phyloP scores from a whole-genome alignment of 2,888 invertebrate species.

The Tetropium fuscum region DNA sequence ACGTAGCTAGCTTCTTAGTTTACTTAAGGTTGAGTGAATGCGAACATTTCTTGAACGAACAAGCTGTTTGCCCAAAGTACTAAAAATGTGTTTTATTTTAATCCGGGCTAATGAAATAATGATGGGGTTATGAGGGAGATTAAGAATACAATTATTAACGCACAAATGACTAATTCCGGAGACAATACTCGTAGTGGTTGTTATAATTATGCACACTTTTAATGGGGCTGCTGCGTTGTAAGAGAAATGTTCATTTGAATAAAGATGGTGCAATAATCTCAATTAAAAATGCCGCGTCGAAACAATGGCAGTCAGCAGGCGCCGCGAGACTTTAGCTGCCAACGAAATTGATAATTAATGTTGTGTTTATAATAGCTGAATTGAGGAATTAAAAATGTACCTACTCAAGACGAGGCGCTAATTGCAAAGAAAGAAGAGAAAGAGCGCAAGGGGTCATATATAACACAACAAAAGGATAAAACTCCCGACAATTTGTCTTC shows the following conservation, averaged over 20 bases:
- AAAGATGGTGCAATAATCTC: conserved; percentile 67
- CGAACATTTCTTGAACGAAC: conserved; percentile 28
- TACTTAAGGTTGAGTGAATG: conserved; percentile 18
- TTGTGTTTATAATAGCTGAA: conserved; percentile 67
- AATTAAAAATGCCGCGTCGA: conserved; percentile 66
- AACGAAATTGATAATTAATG: conserved; percentile 67
- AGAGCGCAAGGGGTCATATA: conserved; percentile 32
- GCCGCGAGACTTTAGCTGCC: conserved; percentile 58
- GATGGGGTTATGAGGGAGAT: conserved; percentile 62
- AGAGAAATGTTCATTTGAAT: conserved; percentile 64
- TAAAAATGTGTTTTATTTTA: conserved; percentile 49
- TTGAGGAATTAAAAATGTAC: conserved; percentile 66
- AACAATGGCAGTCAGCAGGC: conserved; percentile 60
- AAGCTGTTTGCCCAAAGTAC: conserved; percentile 37
- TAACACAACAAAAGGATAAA: conserved; percentile 56
- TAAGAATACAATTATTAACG: conserved; percentile 65
- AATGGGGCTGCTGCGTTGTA: conserved; percentile 59
- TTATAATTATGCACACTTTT: conserved; percentile 67
- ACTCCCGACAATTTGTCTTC: conserved; percentile 55
- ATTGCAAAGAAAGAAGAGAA: conserved; percentile 56
- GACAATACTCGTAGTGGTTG: conserved; percentile 61
- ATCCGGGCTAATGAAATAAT: conserved; percentile 50
- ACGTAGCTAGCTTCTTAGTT: conserved; percentile 12
- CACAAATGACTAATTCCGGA: conserved; percentile 66
- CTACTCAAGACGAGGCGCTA: conserved; percentile 62